Base-by-base conservation (phyloP, 2,797 vertebrate genomes). In the Spatula clypeata region DNA sequence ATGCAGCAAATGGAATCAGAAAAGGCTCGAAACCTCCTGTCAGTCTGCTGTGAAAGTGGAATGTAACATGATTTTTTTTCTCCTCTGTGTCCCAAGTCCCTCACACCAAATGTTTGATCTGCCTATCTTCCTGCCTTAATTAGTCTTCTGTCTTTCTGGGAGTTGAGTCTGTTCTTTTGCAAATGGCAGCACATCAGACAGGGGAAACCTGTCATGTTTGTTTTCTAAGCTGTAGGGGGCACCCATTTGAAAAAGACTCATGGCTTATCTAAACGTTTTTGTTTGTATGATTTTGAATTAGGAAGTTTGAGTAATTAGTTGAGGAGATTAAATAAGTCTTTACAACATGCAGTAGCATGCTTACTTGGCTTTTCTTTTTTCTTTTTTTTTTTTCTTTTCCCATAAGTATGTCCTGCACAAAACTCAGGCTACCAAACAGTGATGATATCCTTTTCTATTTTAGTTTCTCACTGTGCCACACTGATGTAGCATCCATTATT, bases 241-340 rank as follows among this genome's bases (percentile, higher is more conserved):
- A 96, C 91, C 94, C 96, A 96, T 97, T 98, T 98, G 96, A 98
- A 97, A 97, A 97, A 97, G 97, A 96, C 96, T 97, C 93, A 91
- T 80, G 65, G 93, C 95, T 98, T 98, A 98, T 97, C 98, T 97
- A 97, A 97, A 90, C 93, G 94, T 93, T 97, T 98, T 98, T 98
- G 98, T 98, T 98, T 98, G 97, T 98, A 97, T 97, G 97, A 98
- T 98, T 98, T 96, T 97, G 97, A 98, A 98, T 98, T 98, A 97
- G 97, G 97, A 98, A 97, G 97, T 97, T 97, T 96, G 94, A 96
- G 95, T 97, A 98, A 98, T 98, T 98, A 97, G 97, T 96, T 97
- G 96, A 97, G 94, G 93, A 98, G 98, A 98, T 98, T 98, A 98
- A 97, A 96, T 95, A 92, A 96, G 94, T 97, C 97, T 97, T 96